Evolutionary conservation across 2,888 invertebrate genomes (phyloP), one percentile per base, ranked within the genome.

Genomic region (Chalcosyrphus nemorum): DNA sequence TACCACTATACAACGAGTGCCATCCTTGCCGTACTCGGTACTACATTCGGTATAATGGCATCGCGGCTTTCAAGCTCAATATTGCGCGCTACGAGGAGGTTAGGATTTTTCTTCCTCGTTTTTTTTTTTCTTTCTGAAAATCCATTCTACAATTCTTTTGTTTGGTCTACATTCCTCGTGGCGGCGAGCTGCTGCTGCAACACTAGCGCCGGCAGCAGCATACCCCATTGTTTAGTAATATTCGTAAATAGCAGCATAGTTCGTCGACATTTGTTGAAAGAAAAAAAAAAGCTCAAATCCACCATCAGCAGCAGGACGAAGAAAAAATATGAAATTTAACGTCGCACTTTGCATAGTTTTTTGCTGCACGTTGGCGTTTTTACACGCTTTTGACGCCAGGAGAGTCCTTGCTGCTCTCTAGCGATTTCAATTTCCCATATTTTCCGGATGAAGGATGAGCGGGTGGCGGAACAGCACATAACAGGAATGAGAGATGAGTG

Each of bases 381-480:
- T 56, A 65, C 29, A 50, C 63, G 24, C 54, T 41, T 47, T 61
- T 59, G 35, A 38, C 41, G 15, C 56, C 57, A 32, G n/a, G 17
- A 47, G 1, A 59, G 57, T 11, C 27, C 38, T 2, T 6, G 47
- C n/a, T 43, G 17, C 6, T 9, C 9, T 29, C 21, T 4, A 29
- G 52, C 32, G 41, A 65, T 59, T 66, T 81, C 65, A 66, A 71
- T 76, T 81, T 76, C 38, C 27, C 50, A 59, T 65, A 65, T 68
- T 81, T 47, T 68, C 6, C 13, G 4, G 29, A 4, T 13, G n/a
- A 17, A 17, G 15, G 7, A 38, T 1, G 9, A 35, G 57, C n/a
- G n/a, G n/a, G n/a, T n/a, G n/a, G n/a, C n/a, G n/a, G n/a, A n/a
- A n/a, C n/a, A n/a, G n/a, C n/a, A n/a, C n/a, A n/a, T n/a, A n/a